Evolutionary conservation across 2,888 invertebrate genomes (phyloP).

Genomic region (Cyclophora albipunctata): DNA sequence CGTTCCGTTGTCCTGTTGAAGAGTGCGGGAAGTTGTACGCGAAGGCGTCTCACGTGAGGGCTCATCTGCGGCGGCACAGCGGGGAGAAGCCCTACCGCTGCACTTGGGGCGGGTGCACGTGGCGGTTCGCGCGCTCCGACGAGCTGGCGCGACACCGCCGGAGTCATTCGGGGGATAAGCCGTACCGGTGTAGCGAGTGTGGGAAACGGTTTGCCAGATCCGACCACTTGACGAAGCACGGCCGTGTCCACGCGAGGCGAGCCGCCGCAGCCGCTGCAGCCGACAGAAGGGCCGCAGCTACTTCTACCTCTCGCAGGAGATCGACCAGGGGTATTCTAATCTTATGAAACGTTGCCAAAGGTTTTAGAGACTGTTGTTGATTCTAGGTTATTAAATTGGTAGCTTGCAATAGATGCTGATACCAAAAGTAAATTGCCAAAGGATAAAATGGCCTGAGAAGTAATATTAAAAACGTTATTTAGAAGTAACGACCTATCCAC

Average conservation of each 20-base stretch:
- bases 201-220: conserved; percentile 93
- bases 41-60: conserved; percentile 92
- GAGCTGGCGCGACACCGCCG: conserved; percentile 93
- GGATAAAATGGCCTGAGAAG: no score
- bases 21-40: conserved; percentile 89
- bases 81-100: conserved; percentile 86
- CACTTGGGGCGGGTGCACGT: conserved; percentile 87
- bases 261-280: conserved; percentile 51
- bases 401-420: no score
- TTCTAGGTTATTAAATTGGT: no score
- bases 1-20: conserved; percentile 81
- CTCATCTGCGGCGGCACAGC: conserved; percentile 89
- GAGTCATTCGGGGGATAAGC: conserved; percentile 96
- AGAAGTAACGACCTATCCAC: no score
- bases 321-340: conserved; percentile 37
- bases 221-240: conserved; percentile 95
- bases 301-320: conserved; percentile 23
- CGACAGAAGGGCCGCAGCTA: conserved; percentile 26
- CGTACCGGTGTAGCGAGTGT: conserved; percentile 92
- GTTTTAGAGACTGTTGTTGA: no score
- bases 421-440: no score
- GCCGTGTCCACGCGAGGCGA: conserved; percentile 86
- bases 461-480: no score
- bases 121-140: conserved; percentile 96
- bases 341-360: conserved; percentile 29